Base-by-base conservation (phyloP, 2,888 invertebrate genomes). In the Parthenolecanium corni region DNA sequence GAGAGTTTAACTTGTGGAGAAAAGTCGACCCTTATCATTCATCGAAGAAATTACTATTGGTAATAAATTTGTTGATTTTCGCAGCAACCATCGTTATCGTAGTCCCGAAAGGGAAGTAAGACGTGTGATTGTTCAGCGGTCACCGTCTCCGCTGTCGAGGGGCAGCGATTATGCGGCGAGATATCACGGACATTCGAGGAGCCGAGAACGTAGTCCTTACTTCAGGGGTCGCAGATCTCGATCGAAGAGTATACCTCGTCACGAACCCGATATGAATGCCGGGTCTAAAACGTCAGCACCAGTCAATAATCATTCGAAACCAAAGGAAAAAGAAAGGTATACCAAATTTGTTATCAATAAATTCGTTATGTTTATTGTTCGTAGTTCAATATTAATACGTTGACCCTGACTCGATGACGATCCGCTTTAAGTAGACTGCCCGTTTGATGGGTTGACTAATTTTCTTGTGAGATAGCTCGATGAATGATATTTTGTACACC, bases 161-260 rank as follows among this genome's bases (percentile, higher is more conserved):
- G 25, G n/a, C 11, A 18, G 18, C 14, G 44, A 44, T 31, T 46
- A 61, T 23, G 21, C 36, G 6, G 20, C 58, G 11, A 38, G 51
- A 23, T 49, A 38, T n/a, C 49, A 31, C 3, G 18, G 18, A 46
- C 64, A 36, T 49, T 61, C 56, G 20, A 52, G 63, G 21, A 18
- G 42, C 9, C 53, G 52, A 61, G 44, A 38, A 16, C 24, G 51
- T 20, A 61, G 40, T 44, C 51, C 62, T 20, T 20, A 20, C 44
- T 24, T 24, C 1, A 42, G 54, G 12, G n/a, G 62, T 2, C 52
- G 31, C 21, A 58, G 64, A 46, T 62, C 66, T 16, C 62, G 62
- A 3, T 66, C 67, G 1, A 62, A 64, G 44, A 64, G 66, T 21
- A 58, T 20, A 18, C 11, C 49, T 23, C 51, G 49, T 49, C 21